Percentiles rank a stretch among this genome's conserved stretches.
Conservation (phyloP, 2,888 invertebrate species). For the Drosophila prolongata region DNA sequence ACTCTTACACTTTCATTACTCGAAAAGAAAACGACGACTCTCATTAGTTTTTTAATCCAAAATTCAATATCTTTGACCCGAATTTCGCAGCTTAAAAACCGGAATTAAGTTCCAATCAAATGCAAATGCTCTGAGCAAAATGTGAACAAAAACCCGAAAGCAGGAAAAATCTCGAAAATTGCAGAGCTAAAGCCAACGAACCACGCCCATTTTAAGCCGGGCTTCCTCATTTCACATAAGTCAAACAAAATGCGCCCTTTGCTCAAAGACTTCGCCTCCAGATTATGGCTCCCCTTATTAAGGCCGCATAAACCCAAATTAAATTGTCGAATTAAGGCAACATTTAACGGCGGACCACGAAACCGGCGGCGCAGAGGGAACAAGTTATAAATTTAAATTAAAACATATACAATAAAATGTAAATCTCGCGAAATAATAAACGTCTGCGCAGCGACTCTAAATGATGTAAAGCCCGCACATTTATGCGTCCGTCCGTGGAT, state of each 20-base stretch:
- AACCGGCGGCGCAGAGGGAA: neutral
- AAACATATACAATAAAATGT: constrained; percentile 79
- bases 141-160: neutral
- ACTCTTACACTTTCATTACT: constrained; percentile 1
- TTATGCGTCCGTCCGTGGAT: constrained; percentile 47
- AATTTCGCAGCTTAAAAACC: constrained; percentile 33
- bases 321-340: constrained; percentile 77
- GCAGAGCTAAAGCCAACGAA: constrained; percentile 26
- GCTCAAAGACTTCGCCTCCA: constrained; percentile 11
- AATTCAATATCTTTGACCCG: constrained; percentile 27
- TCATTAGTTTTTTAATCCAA: constrained; percentile 24
- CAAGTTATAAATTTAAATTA: constrained; percentile 69
- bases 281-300: constrained; percentile 55
- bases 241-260: constrained; percentile 36
- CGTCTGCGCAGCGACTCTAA: constrained; percentile 65
- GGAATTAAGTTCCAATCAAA: constrained; percentile 44
- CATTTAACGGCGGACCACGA: constrained; percentile 59
- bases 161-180: constrained; percentile 31
- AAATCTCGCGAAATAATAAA: constrained; percentile 71
- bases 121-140: constrained; percentile 29
- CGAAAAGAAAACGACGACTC: neutral
- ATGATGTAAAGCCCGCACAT: constrained; percentile 73
- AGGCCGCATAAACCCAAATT: constrained; percentile 72
- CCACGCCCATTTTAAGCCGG: constrained; percentile 37
- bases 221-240: constrained; percentile 72